These are phyloP conservation scores for Macropus fuliginosus DNA, from an alignment of 2,797 vertebrate genomes.

Conservation along the genomic window DNA sequence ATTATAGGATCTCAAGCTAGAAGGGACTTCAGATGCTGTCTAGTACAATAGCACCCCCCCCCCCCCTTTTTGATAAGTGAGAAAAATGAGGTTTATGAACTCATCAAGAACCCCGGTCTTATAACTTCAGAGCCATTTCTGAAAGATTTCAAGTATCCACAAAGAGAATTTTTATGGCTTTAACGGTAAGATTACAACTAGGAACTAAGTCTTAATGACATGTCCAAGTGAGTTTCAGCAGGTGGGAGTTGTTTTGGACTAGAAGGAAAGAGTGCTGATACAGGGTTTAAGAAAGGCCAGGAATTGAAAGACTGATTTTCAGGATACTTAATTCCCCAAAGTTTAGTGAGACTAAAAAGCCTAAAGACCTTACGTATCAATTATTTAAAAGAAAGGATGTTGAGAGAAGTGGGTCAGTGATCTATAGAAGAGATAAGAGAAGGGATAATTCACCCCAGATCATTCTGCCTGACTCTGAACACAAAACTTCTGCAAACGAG, in stretches of 20 bases:
- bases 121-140: background rate
- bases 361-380: background rate
- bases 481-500: background rate
- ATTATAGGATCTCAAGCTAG: too few relatives aligned
- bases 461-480: background rate
- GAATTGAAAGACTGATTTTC: background rate
- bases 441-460: background rate
- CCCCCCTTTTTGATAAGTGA: too few relatives aligned
- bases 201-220: background rate
- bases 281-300: background rate
- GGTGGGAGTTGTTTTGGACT: background rate
- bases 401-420: background rate
- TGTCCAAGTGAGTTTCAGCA: background rate
- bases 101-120: too few relatives aligned
- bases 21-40: too few relatives aligned
- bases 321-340: background rate
- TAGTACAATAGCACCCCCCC: too few relatives aligned
- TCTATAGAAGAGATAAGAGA: background rate
- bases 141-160: background rate
- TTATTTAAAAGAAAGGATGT: background rate
- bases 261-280: background rate
- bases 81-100: too few relatives aligned
- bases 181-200: background rate
- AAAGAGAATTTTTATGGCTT: background rate
- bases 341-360: background rate